Percentiles rank a stretch among this genome's conserved stretches.
Evolutionary conservation across 2,888 invertebrate species (phyloP).

Genomic region (Tenthredo scrophulariae): DNA sequence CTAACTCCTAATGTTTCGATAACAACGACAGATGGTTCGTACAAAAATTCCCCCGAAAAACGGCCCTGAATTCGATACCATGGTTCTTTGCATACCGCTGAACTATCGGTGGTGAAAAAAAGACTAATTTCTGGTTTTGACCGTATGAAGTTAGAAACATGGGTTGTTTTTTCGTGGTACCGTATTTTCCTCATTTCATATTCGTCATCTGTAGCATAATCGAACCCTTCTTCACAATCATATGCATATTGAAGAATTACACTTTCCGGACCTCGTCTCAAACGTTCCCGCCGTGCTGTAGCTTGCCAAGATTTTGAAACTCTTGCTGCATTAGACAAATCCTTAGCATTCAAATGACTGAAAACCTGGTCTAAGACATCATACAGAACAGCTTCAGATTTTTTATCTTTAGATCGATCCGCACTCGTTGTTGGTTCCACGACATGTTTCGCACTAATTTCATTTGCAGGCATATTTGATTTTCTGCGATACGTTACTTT

Average conservation of each 20-base stretch:
- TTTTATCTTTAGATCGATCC: background rate
- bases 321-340: background rate
- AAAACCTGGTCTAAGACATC: background rate
- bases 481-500: background rate
- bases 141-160: background rate
- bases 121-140: background rate
- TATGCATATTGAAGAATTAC: background rate
- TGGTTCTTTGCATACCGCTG: too few relatives aligned
- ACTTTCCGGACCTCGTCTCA: background rate
- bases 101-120: background rate
- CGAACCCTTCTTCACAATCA: background rate
- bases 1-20: background rate
- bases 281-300: background rate
- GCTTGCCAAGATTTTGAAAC: background rate
- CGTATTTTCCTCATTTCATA: background rate
- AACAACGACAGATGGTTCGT: background rate
- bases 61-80: background rate
- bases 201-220: background rate
- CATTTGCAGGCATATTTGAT: background rate
- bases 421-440: background rate
- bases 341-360: background rate
- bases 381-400: background rate
- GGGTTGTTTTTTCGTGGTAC: background rate
- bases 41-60: background rate
- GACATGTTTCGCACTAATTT: background rate